Evolutionary conservation across 2,888 invertebrate species (phyloP), one percentile per base, ranked within the genome.

Genomic region (Drosophila cognata): DNA sequence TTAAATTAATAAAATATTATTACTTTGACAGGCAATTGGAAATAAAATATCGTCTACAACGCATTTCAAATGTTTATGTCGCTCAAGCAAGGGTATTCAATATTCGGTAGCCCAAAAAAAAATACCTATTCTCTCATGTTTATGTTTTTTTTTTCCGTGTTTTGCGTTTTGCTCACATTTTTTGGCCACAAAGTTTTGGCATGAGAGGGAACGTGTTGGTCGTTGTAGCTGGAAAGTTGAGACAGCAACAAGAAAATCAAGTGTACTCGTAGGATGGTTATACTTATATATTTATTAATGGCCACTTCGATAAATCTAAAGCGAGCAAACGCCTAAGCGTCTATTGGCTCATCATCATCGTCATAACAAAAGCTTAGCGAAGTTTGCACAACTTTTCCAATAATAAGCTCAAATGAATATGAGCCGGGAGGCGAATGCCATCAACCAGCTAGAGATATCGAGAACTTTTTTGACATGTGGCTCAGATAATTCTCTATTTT

Each of bases 321-420:
- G 68, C 64, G 71, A 36, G 62, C 52, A 71, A 41, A 66, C 58
- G 77, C 60, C 63, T 70, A 53, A 64, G 71, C 63, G 69, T 31
- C 83, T 69, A 72, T 65, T 36, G 74, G 63, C 61, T 83, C 81
- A 73, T 87, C 71, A 64, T 71, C 68, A 70, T 86, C 76, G 73
- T 89, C 85, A 85, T 83, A 85, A 85, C 90, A 85, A 90, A 90
- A 85, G 90, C 89, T 85, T 85, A 85, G 76, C 66, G 58, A 81
- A 86, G 74, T 83, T 82, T 50, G n/a, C 67, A 55, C 71, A 88
- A 88, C 91, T 88, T 88, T 90, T 89, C 88, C 82, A 88, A 88
- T 90, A 85, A 88, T 88, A 85, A 78, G 89, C 85, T 86, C 75
- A 85, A 90, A 90, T 85, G 73, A 85, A 85, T 86, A 90, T 86